Base-by-base conservation (phyloP, 2,888 invertebrate genomes). In the Scelioninae gen. 1 region DNA sequence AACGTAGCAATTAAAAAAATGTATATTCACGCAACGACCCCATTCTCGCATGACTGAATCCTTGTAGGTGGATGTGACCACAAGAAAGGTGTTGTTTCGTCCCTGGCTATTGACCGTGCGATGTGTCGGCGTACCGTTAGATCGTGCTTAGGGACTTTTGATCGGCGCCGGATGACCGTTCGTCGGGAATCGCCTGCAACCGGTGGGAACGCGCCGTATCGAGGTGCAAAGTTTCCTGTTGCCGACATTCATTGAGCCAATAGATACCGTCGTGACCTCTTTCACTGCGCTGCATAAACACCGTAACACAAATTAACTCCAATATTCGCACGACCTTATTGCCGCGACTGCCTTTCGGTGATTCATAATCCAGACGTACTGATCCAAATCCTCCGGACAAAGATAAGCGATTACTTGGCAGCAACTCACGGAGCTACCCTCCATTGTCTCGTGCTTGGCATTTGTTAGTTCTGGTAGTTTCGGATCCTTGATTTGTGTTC, bases 61-160 rank as follows among this genome's bases (percentile, higher is more conserved):
- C 62, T 74, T 68, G 82, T 82, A 79, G 80, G 82, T 80, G 82
- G 80, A 77, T 62, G 82, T 60, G 82, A 81, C 77, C 78, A 74
- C 62, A 83, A 83, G 77, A 83, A 84, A 85, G 84, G 85, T 86
- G 85, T 86, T 86, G 85, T 79, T 85, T 83, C 76, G 83, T 84
- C 85, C 83, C 84, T 83, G 83, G 86, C 86, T 88, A 88, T 89
- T 87, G 88, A 87, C 87, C 87, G 86, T 81, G 84, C 88, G 87
- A 89, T 88, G 89, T 90, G 90, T 90, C 88, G 88, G 86, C 84
- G 87, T 89, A 89, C 90, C 90, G 90, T 90, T 90, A 90, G 82
- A 86, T 86, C 86, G 86, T 87, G 88, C 87, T 85, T 84, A 85
- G 86, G 85, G 85, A 88, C 87, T 89, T 88, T 89, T 88, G 87